These are phyloP conservation scores for Biston betularia DNA, from an alignment of 2,888 invertebrate genomes.

Conservation along the genomic window DNA sequence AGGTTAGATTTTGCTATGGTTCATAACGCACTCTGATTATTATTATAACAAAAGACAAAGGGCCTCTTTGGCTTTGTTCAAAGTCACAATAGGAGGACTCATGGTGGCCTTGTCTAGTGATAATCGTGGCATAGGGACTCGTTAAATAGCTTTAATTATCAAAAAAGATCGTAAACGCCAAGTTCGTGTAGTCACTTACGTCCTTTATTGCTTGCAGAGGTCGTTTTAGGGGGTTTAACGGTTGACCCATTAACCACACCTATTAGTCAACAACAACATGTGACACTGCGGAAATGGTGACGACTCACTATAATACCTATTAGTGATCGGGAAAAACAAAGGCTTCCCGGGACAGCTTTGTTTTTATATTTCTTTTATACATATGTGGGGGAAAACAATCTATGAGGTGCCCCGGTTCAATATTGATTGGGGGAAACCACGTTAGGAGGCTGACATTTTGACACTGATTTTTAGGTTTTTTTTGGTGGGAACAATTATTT, in stretches of 20 bases:
- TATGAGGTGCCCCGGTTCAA: too few relatives aligned
- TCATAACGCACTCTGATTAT: neutral
- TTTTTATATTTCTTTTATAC: neutral
- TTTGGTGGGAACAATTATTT: too few relatives aligned
- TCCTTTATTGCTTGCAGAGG: slow-evolving; percentile 3
- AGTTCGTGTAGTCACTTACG: neutral
- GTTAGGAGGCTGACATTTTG: too few relatives aligned
- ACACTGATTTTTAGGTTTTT: too few relatives aligned
- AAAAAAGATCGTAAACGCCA: slow-evolving; percentile 11
- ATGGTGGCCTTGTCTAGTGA: neutral
- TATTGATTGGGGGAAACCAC: too few relatives aligned
- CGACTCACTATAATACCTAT: slow-evolving; percentile 11
- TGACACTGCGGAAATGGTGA: slow-evolving; percentile 28
- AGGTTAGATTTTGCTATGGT: neutral
- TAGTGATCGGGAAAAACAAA: slow-evolving; percentile 6
- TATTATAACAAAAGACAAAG: neutral
- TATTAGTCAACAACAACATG: slow-evolving; percentile 27
- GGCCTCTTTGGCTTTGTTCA: slow-evolving; percentile 1
- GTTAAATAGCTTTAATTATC: neutral
- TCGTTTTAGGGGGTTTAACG: slow-evolving; percentile 13
- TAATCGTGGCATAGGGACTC: slow-evolving; percentile 3
- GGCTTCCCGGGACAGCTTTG: slow-evolving; percentile 1
- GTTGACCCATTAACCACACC: slow-evolving; percentile 26
- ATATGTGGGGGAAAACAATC: neutral
- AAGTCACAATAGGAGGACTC: slow-evolving; percentile 1